phyloP scores from a whole-genome alignment of 64 coral and sea anemone species.

The Actinia equina region DNA sequence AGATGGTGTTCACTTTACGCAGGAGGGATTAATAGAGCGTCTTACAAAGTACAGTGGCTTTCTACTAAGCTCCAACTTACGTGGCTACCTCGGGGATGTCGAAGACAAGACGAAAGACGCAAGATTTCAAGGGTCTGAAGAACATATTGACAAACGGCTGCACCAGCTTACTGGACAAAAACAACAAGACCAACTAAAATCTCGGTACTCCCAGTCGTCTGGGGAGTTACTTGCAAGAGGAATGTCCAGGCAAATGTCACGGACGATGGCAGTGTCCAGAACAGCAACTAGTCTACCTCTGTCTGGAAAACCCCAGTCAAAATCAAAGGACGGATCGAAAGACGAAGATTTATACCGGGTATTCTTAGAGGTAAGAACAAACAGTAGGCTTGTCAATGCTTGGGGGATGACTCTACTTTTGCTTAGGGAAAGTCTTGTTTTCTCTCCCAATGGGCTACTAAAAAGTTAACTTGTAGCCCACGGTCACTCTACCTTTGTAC shows the following conservation, averaged over 20 bases:
- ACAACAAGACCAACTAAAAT: conserved; percentile 62
- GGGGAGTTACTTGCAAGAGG: conserved; percentile 67
- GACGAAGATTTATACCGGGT: conserved; percentile 87
- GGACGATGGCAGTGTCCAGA: conserved; percentile 80
- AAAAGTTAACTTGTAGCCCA: no score
- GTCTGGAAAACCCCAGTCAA: conserved; percentile 49
- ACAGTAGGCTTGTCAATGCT: no score
- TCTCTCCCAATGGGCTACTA: no score
- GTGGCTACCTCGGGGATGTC: conserved; percentile 64
- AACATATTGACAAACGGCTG: conserved; percentile 79
- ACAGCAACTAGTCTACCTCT: conserved; percentile 72
- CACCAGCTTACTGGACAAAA: conserved; percentile 58
- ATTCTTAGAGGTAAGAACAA: conserved; percentile 73
- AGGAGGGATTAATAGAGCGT: conserved; percentile 73
- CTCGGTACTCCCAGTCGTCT: conserved; percentile 85
- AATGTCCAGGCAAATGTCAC: conserved; percentile 66
- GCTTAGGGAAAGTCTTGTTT: no score
- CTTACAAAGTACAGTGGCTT: conserved; percentile 94
- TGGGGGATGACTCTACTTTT: no score
- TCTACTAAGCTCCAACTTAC: conserved; percentile 75
- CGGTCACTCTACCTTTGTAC: no score
- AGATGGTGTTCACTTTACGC: conserved; percentile 91
- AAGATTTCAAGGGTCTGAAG: conserved; percentile 83
- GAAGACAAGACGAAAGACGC: conserved; percentile 69
- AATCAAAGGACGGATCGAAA: background rate